phyloP scores from a whole-genome alignment of 2,113 vertebrate species.

The Asarcornis scutulata region DNA sequence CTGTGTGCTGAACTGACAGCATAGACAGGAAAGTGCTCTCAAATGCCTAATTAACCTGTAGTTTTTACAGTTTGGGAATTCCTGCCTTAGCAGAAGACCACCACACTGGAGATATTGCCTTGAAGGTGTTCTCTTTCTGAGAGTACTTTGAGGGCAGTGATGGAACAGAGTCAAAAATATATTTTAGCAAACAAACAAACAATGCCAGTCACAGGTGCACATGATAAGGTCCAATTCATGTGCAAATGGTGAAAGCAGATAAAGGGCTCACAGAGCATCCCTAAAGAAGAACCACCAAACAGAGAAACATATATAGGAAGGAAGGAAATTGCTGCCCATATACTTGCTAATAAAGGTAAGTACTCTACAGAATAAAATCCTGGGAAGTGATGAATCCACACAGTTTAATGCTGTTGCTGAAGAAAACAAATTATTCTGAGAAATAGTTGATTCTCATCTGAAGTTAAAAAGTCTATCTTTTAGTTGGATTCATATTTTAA shows the following conservation, averaged over 20 bases:
- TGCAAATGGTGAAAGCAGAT: not conserved
- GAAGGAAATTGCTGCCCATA: not conserved
- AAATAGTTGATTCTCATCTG: not conserved
- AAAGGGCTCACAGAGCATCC: not conserved
- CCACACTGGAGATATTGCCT: not conserved
- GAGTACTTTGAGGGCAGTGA: not conserved
- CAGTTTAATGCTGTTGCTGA: not conserved
- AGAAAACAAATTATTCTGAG: not conserved
- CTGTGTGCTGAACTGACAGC: not conserved
- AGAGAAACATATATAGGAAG: not conserved
- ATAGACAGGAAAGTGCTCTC: not conserved
- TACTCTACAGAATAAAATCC: not conserved
- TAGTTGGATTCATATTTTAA: not conserved
- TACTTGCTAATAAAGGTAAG: not conserved
- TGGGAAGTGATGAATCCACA: not conserved
- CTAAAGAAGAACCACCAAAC: not conserved
- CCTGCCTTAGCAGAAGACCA: not conserved
- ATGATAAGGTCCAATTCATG: not conserved
- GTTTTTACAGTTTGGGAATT: not conserved
- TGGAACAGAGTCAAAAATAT: not conserved
- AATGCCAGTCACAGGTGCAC: not conserved
- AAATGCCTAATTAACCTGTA: not conserved
- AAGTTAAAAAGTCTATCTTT: not conserved
- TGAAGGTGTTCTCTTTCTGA: not conserved
- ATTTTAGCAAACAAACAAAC: not conserved